Evolutionary conservation across 1,140 invertebrate species (phyloP), one percentile per base, ranked within the genome.

Genomic region (Acromyrmex charruanus): DNA sequence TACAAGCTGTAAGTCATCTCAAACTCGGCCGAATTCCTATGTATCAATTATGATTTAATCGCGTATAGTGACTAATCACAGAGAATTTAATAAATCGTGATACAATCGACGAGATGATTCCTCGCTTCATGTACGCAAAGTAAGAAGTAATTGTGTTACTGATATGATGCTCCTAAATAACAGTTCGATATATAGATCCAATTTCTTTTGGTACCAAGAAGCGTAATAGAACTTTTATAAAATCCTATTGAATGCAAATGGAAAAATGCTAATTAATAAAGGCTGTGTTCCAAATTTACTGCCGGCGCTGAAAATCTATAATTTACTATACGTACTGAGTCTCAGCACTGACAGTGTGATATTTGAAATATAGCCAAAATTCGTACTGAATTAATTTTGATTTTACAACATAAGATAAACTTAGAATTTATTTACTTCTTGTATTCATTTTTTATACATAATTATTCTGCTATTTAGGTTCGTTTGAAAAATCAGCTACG

Each of bases 11-110:
- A 81, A 71, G 12, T 81, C 16, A 59, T 81, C 39, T 51, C 35
- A 81, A 81, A 71, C 51, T 81, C 31, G 53, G 79, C 79, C 35
- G 79, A 81, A 81, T 81, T 81, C 79, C 79, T 81, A 81, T 81
- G 66, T 71, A 51, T 59, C 68, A n/a, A 79, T 31, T 66, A 10
- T 21, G 25, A 81, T 81, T 71, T 35, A 49, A 16, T 81, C n/a
- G 14, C 16, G 7, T 16, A n/a, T 10, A n/a, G 18, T 9, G 16
- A 63, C 14, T 7, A 9, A 71, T 58, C 16, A 53, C 12, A 14
- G 3, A 7, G 44, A 44, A 4, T 68, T n/a, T 21, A 21, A 5
- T 58, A 59, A 61, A 74, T 84, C 28, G n/a, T 53, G 21, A n/a
- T 59, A 72, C 79, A 81, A 71, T 28, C 31, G 77, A 53, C 61